Conservation (phyloP, 2,797 vertebrate genomes). For the Crocidura indochinensis region DNA sequence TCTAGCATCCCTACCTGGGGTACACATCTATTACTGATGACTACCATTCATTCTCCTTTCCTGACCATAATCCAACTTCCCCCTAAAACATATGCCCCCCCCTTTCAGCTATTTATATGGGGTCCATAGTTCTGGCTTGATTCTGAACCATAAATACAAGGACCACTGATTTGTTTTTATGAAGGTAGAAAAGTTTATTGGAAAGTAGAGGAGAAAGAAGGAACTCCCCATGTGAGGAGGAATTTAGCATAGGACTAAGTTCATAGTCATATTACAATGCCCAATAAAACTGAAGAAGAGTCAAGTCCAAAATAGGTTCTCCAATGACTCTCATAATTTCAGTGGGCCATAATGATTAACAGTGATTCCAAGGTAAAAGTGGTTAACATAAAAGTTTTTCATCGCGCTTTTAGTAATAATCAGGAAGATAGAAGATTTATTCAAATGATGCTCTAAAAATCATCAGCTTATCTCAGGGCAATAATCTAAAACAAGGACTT, state of each 20-base stretch:
- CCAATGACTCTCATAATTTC: not conserved
- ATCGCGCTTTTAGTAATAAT: conserved; percentile 55
- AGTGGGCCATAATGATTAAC: not conserved
- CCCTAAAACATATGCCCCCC: not conserved
- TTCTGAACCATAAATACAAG: not conserved
- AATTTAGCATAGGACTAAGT: too few species aligned
- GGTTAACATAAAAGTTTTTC: not conserved
- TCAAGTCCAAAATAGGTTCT: too few species aligned
- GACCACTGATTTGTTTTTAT: not conserved
- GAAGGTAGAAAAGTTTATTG: too few species aligned
- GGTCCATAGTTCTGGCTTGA: not conserved
- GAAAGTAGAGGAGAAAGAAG: too few species aligned
- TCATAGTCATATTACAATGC: too few species aligned
- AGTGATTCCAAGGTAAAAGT: not conserved
- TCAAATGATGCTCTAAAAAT: not conserved
- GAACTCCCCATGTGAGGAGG: too few species aligned
- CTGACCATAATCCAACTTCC: conserved; percentile 25
- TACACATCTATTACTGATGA: conserved; percentile 5
- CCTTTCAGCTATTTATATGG: not conserved
- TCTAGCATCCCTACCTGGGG: not conserved
- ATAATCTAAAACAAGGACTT: conserved; percentile 5
- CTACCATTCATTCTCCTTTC: conserved; percentile 22
- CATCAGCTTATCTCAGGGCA: not conserved
- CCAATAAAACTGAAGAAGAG: too few species aligned
- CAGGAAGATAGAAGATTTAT: not conserved